phyloP scores from a whole-genome alignment of 2,797 vertebrate genomes.

The Buphagus erythrorhynchus region DNA sequence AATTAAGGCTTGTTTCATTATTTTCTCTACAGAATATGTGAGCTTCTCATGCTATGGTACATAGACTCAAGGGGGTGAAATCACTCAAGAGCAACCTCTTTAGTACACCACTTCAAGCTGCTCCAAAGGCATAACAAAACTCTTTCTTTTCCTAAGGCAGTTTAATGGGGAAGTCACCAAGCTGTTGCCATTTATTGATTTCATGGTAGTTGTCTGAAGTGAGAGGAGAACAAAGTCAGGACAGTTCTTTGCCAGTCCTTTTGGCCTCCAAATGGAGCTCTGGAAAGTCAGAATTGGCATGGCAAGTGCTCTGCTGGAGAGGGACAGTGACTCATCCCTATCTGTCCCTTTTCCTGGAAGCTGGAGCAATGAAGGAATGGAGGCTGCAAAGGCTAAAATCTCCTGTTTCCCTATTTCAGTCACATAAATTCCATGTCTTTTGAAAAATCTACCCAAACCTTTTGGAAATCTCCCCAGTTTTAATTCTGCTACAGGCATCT shows the following conservation, averaged over 20 bases:
- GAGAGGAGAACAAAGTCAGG: background rate
- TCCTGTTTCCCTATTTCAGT: background rate
- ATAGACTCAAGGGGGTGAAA: background rate
- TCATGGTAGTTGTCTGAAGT: background rate
- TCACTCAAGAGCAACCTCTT: background rate
- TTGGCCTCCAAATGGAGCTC: background rate
- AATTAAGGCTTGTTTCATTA: background rate
- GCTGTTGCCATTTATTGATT: background rate
- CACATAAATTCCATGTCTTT: rapidly evolving
- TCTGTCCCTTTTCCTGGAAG: background rate
- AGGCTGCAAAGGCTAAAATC: background rate
- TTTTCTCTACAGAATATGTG: background rate
- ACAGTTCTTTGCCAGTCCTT: background rate
- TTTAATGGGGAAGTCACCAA: background rate
- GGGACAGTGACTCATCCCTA: background rate
- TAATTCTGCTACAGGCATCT: background rate
- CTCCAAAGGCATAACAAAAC: background rate
- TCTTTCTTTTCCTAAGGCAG: background rate
- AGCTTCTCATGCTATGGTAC: background rate
- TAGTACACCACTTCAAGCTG: background rate
- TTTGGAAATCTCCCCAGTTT: background rate
- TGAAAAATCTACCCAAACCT: background rate
- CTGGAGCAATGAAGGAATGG: background rate
- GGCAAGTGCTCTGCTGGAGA: background rate
- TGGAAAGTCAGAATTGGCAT: background rate